phyloP scores from a whole-genome alignment of 2,888 invertebrate species.

The Lymantria dispar region DNA sequence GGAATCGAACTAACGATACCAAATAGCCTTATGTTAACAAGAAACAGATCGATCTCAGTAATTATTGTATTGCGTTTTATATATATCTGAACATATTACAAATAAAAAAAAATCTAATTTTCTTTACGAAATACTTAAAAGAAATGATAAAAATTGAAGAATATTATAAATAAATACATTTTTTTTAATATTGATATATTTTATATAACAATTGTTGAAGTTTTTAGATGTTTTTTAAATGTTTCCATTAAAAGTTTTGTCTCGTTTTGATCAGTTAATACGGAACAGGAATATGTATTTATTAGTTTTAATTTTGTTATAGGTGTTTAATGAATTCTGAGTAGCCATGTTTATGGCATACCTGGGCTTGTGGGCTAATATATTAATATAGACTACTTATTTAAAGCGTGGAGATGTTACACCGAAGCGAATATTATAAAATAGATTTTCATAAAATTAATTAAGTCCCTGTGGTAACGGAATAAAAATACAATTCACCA shows the following conservation, averaged over 20 bases:
- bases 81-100: neutral
- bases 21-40: conserved; percentile 9
- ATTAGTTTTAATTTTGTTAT: conserved; percentile 29
- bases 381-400: conserved; percentile 40
- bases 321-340: conserved; percentile 45
- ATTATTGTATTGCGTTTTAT: conserved; percentile 6
- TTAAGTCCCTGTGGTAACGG: too few relatives aligned
- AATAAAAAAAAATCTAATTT: neutral
- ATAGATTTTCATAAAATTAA: too few relatives aligned
- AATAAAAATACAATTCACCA: too few relatives aligned
- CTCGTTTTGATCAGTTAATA: neutral
- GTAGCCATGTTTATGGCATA: conserved; percentile 22
- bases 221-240: neutral
- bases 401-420: conserved; percentile 21
- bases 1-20: conserved; percentile 3
- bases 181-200: neutral
- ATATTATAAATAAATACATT: neutral
- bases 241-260: neutral
- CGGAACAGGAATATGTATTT: conserved; percentile 15
- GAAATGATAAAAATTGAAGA: neutral
- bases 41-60: conserved; percentile 15
- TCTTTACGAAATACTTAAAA: neutral
- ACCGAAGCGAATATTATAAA: conserved; percentile 29
- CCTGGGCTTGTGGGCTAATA: conserved; percentile 26
- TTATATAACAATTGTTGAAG: neutral